Conservation (phyloP, 2,888 invertebrate genomes). For the Lymantria dispar region DNA sequence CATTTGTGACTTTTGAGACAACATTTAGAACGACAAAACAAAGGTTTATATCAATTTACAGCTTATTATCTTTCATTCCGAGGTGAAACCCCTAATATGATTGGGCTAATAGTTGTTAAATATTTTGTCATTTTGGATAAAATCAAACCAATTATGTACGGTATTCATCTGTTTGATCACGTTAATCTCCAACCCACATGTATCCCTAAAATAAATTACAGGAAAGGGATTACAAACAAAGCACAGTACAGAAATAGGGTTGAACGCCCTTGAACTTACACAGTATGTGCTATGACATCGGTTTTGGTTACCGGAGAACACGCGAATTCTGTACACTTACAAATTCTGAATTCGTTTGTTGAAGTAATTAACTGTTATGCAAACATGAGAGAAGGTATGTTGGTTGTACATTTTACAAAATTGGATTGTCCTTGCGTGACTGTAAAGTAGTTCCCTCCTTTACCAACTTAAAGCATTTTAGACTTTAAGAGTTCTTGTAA, state of each 20-base stretch:
- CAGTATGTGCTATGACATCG: neutral
- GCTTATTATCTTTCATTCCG: no score
- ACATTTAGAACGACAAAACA: no score
- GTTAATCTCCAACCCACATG: conserved; percentile 31
- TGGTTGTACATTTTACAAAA: conserved; percentile 15
- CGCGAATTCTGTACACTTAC: neutral
- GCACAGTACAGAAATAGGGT: conserved; percentile 29
- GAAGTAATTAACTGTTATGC: neutral
- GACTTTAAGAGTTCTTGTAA: no score
- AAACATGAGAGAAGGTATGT: conserved; percentile 16
- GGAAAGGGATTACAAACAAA: conserved; percentile 33
- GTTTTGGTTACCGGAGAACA: conserved; percentile 1
- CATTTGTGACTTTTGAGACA: no score
- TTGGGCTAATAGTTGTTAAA: no score
- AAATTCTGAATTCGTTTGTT: neutral
- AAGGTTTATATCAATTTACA: no score
- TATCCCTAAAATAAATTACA: conserved; percentile 42
- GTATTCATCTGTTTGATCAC: conserved; percentile 25
- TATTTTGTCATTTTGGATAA: no score
- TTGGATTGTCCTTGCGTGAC: conserved; percentile 44
- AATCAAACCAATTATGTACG: conserved; percentile 13
- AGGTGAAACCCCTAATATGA: no score
- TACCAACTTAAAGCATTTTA: conserved; percentile 2
- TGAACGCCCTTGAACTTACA: conserved; percentile 37
- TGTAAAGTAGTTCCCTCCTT: conserved; percentile 34